These are phyloP conservation scores for Pseudomyrmex gracilis DNA, from an alignment of 1,140 invertebrate genomes.

Conservation along the genomic window DNA sequence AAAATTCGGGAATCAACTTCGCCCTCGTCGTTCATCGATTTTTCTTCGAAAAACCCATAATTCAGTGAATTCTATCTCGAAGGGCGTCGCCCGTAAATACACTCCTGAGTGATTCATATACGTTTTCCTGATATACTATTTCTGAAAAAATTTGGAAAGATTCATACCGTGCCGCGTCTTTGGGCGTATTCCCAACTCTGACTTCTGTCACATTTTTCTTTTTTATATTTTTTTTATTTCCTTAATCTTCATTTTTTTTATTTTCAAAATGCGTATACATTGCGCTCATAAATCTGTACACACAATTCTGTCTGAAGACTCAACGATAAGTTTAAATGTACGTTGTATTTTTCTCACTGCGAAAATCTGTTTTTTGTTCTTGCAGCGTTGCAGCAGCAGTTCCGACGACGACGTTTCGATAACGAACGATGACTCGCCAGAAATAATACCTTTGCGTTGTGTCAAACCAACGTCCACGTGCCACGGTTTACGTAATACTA, in stretches of 20 bases:
- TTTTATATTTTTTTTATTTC: too few species aligned
- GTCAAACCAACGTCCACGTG: constrained; percentile 19
- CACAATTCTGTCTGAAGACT: neutral
- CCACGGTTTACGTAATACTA: constrained; percentile 62
- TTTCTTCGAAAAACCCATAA: constrained; percentile 11
- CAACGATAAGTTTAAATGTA: constrained; percentile 3
- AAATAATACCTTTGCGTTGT: constrained; percentile 35
- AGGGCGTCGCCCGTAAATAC: constrained; percentile 25
- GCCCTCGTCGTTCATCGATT: neutral
- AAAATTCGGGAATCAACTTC: constrained; percentile 44
- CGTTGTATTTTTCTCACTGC: neutral
- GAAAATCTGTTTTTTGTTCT: neutral
- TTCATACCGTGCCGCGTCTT: neutral
- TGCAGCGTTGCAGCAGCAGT: neutral
- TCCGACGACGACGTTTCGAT: neutral
- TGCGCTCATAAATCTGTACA: too few species aligned
- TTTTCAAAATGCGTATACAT: neutral
- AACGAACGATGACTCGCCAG: constrained; percentile 33
- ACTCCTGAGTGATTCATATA: constrained; percentile 40
- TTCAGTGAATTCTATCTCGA: constrained; percentile 17
- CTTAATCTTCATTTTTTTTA: too few species aligned
- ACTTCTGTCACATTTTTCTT: neutral
- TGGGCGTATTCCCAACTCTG: neutral
- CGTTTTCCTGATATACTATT: constrained; percentile 2
- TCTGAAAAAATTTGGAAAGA: neutral